A percentile compares a stretch with the other conserved stretches of the same genome.
Conservation (phyloP, 2,888 invertebrate genomes). For the Philereme transversata region DNA sequence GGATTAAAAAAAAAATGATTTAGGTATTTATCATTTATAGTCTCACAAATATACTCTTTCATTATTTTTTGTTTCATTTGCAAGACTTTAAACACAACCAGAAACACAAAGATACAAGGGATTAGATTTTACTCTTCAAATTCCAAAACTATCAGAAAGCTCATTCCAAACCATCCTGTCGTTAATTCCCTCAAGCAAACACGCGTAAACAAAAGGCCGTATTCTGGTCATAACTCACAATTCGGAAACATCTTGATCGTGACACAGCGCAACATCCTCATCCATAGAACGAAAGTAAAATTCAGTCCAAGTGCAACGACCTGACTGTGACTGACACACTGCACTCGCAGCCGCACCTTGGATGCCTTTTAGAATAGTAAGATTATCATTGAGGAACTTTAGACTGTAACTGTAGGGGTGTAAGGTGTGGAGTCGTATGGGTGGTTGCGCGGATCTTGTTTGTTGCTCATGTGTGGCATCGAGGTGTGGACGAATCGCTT, state of each 20-base stretch:
- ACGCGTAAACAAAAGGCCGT: slow-evolving; percentile 10
- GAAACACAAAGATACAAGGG: no score
- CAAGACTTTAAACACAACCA: no score
- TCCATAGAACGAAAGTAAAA: slow-evolving; percentile 78
- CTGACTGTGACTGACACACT: slow-evolving; percentile 74
- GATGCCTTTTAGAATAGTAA: slow-evolving; percentile 36
- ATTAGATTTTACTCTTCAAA: no score
- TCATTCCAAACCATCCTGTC: slow-evolving; percentile 1
- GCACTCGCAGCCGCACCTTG: slow-evolving; percentile 60
- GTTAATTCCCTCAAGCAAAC: background rate
- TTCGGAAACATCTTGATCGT: slow-evolving; percentile 39
- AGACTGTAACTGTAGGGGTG: slow-evolving; percentile 12
- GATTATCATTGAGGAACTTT: slow-evolving; percentile 18
- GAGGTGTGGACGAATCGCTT: slow-evolving; percentile 39
- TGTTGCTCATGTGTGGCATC: slow-evolving; percentile 34
- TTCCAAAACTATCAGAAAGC: background rate
- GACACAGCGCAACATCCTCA: slow-evolving; percentile 44
- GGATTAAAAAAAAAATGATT: no score
- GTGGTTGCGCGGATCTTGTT: slow-evolving; percentile 30
- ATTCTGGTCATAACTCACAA: slow-evolving; percentile 29
- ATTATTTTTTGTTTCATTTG: no score
- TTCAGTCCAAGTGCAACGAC: slow-evolving; percentile 69
- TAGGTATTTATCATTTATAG: no score
- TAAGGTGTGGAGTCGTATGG: slow-evolving; percentile 19
- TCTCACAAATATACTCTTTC: no score